phyloP scores from a whole-genome alignment of 2,113 vertebrate species.

The Vulpes ferrilata region DNA sequence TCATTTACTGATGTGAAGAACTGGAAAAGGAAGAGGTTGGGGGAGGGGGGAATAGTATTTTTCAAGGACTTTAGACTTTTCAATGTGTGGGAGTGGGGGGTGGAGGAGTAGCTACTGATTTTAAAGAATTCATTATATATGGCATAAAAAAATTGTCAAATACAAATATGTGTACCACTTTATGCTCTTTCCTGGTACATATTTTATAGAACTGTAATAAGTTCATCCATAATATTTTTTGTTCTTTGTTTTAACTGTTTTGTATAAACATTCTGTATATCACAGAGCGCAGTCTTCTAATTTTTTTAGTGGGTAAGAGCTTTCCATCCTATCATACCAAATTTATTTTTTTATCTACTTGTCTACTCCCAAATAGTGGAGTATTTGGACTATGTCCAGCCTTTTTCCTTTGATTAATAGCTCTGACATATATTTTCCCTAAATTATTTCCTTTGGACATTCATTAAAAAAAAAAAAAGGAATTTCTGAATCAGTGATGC shows the following conservation, averaged over 20 bases:
- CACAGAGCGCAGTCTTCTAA: neutral
- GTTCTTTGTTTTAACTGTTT: slow-evolving; percentile 34
- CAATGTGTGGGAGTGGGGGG: neutral
- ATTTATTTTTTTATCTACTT: neutral
- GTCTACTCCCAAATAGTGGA: neutral
- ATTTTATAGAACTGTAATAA: neutral
- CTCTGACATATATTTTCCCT: neutral
- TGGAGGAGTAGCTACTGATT: neutral
- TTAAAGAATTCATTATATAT: slow-evolving; percentile 7
- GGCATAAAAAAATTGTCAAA: slow-evolving; percentile 11
- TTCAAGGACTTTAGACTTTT: neutral
- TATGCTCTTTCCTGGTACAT: neutral
- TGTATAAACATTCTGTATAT: neutral
- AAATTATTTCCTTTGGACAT: slow-evolving; percentile 29
- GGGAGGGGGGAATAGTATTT: neutral
- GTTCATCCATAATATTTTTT: neutral
- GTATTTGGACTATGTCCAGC: neutral
- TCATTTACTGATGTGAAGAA: neutral
- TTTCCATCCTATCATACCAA: neutral
- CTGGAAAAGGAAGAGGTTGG: neutral
- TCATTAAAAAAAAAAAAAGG: neutral
- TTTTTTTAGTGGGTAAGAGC: slow-evolving; percentile 3
- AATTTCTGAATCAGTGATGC: neutral
- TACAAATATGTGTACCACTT: neutral
- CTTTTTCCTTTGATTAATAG: slow-evolving; percentile 35